phyloP scores from a whole-genome alignment of 2,113 vertebrate genomes.

The Mormyrus lacerda region DNA sequence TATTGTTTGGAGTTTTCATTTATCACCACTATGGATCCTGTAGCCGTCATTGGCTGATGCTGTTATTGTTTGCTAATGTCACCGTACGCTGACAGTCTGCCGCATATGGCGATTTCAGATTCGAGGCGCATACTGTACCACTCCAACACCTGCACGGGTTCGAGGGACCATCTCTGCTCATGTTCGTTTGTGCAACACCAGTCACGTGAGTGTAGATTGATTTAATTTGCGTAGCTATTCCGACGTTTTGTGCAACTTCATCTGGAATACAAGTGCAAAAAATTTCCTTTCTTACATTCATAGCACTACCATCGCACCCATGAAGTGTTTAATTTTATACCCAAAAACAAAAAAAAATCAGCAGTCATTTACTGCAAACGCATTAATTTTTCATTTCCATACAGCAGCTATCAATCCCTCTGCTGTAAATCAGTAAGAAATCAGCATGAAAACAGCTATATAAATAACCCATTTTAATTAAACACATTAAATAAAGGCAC shows the following conservation, averaged over 20 bases:
- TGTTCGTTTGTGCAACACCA: neutral
- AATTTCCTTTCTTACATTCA: neutral
- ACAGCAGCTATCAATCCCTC: slow-evolving; percentile 16
- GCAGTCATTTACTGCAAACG: slow-evolving; percentile 8
- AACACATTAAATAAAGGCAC: neutral
- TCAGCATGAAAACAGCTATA: slow-evolving; percentile 21
- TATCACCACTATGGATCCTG: neutral
- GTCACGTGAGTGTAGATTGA: neutral
- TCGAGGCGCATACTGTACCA: neutral
- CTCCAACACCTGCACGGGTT: neutral
- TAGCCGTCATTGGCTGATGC: neutral
- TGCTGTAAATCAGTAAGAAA: slow-evolving; percentile 19
- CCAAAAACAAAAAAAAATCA: neutral
- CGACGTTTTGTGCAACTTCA: slow-evolving; percentile 39
- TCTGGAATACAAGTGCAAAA: slow-evolving; percentile 47
- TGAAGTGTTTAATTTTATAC: neutral
- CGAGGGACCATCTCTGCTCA: neutral
- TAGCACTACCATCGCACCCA: neutral
- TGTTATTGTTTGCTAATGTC: neutral
- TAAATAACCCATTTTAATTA: neutral
- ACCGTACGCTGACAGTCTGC: neutral
- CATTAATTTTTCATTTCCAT: slow-evolving; percentile 12
- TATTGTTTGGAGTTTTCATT: neutral
- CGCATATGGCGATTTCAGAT: neutral
- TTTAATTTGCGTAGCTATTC: neutral